Percentiles rank a stretch among this genome's conserved stretches.
phyloP scores from a whole-genome alignment of 1,140 invertebrate genomes.

The Trissolcus basalis region DNA sequence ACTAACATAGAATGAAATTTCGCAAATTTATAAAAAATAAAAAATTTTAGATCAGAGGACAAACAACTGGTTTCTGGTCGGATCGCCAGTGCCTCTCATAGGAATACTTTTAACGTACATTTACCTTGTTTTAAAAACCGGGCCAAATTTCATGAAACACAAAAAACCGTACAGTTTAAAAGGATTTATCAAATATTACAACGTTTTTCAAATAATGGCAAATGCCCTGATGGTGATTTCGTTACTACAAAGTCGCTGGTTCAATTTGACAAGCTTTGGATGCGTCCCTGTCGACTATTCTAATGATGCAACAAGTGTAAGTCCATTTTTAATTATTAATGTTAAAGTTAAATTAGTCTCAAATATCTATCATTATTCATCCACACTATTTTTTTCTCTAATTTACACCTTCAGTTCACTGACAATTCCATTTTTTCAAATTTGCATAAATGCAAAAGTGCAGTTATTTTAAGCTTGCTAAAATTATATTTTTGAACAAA shows the following conservation, averaged over 20 bases:
- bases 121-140: slow-evolving; percentile 75
- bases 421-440: too few species aligned
- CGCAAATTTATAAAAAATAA: too few species aligned
- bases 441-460: too few species aligned
- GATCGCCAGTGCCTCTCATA: slow-evolving; percentile 75
- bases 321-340: slow-evolving; percentile 6
- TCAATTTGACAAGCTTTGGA: slow-evolving; percentile 54
- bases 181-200: slow-evolving; percentile 79
- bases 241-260: slow-evolving; percentile 64
- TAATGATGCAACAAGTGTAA: slow-evolving; percentile 45
- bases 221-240: slow-evolving; percentile 75
- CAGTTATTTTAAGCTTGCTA: too few species aligned
- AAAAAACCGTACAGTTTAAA: slow-evolving; percentile 79
- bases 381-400: too few species aligned
- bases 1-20: too few species aligned
- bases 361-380: too few species aligned
- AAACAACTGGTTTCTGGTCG: slow-evolving; percentile 78
- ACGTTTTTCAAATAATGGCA: slow-evolving; percentile 77
- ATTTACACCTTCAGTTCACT: too few species aligned
- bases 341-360: slow-evolving; percentile 3
- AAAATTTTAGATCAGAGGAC: slow-evolving; percentile 75
- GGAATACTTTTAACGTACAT: slow-evolving; percentile 74
- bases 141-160: slow-evolving; percentile 79
- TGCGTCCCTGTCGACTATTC: slow-evolving; percentile 60
- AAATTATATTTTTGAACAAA: too few species aligned